phyloP scores from a whole-genome alignment of 1,140 invertebrate species.

The Olivierus martensii region DNA sequence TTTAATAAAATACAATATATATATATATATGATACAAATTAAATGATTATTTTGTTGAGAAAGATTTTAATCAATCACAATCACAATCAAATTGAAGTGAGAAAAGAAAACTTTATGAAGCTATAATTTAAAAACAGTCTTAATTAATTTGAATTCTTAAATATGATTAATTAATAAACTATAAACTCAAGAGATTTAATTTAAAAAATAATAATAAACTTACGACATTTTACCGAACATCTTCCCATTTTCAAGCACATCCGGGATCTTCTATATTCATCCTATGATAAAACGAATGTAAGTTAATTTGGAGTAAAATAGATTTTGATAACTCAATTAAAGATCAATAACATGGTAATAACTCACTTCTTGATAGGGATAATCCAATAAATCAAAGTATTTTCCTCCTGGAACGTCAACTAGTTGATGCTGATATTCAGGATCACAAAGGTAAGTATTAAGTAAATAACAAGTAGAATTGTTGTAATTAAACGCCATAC shows the following conservation, averaged over 20 bases:
- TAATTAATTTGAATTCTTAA: too few species aligned
- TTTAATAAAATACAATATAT: too few species aligned
- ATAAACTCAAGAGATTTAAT: not conserved
- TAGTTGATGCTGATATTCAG: constrained; percentile 1
- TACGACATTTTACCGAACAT: constrained; percentile 10
- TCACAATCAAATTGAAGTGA: too few species aligned
- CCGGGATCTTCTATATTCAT: constrained; percentile 6
- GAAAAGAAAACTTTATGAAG: too few species aligned
- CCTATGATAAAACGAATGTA: not conserved
- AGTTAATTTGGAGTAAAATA: not conserved
- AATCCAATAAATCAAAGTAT: constrained; percentile 10
- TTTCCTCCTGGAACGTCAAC: constrained; percentile 5
- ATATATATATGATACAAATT: too few species aligned
- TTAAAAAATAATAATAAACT: not conserved
- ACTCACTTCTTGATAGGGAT: constrained; percentile 3
- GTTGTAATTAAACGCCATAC: constrained; percentile 10
- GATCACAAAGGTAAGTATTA: constrained; percentile 10
- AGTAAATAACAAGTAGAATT: constrained; percentile 8
- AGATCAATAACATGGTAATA: not conserved
- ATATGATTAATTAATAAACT: too few species aligned
- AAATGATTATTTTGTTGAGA: too few species aligned
- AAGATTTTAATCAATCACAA: too few species aligned
- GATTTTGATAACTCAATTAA: not conserved
- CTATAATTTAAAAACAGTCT: too few species aligned
- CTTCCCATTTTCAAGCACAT: constrained; percentile 5